Conservation (phyloP, 2,797 vertebrate species). For the Erithacus rubecula region DNA sequence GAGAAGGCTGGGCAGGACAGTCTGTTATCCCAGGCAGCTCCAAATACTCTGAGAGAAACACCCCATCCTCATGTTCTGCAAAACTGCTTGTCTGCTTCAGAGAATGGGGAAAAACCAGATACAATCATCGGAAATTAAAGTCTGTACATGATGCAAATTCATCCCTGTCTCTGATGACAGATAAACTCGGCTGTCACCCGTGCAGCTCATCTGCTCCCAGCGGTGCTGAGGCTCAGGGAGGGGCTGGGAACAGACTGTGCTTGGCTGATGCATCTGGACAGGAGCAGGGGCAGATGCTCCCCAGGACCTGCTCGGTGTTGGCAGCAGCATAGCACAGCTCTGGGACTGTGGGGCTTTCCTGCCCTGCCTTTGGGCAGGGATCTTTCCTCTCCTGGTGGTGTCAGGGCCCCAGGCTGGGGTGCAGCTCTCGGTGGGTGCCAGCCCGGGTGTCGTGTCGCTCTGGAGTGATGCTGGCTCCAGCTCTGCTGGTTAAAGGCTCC, state of each 20-base stretch:
- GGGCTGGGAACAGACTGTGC: background rate
- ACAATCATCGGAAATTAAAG: background rate
- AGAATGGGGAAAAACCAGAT: background rate
- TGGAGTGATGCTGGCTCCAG: background rate
- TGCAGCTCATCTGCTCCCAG: background rate
- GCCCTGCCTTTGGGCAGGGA: background rate
- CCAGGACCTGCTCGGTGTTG: fast-evolving
- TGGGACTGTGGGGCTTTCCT: background rate
- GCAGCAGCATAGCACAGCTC: background rate
- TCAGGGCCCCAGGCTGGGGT: fast-evolving
- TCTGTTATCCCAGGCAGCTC: background rate
- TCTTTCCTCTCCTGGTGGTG: fast-evolving
- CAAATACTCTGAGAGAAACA: background rate
- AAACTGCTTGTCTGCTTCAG: background rate
- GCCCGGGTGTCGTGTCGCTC: fast-evolving
- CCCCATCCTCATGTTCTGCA: background rate
- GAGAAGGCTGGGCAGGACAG: background rate
- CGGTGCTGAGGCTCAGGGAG: background rate
- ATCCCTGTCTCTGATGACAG: background rate
- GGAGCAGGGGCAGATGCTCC: background rate
- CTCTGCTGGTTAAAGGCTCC: slow-evolving; percentile 18
- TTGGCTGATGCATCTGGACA: background rate
- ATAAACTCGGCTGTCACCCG: fast-evolving
- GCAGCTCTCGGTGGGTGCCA: fast-evolving
- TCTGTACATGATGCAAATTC: background rate